These are phyloP conservation scores for Gasteruption jaculator DNA, from an alignment of 2,888 invertebrate species.

Conservation along the genomic window DNA sequence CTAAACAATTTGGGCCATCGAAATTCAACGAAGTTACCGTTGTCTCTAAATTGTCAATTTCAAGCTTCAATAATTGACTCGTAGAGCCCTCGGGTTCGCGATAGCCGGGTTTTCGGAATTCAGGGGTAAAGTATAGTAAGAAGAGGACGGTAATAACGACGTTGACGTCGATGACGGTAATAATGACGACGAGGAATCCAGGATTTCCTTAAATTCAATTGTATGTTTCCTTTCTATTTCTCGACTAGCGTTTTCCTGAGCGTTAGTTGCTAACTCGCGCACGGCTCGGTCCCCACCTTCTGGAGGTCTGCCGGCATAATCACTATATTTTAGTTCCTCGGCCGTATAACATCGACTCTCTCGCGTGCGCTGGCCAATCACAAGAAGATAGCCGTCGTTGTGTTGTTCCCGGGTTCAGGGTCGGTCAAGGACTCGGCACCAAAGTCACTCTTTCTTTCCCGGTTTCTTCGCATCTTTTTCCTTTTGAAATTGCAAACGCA, in stretches of 20 bases:
- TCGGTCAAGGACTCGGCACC: conserved; percentile 51
- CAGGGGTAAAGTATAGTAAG: no score
- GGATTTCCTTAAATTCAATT: conserved; percentile 10
- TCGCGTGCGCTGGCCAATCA: conserved; percentile 32
- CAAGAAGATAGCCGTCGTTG: conserved; percentile 29
- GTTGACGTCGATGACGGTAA: no score
- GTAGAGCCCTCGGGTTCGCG: no score
- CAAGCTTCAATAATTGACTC: no score
- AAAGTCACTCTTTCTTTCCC: no score
- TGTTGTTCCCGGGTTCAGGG: conserved; percentile 47
- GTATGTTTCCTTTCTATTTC: conserved; percentile 17
- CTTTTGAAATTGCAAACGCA: no score
- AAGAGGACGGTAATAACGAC: no score
- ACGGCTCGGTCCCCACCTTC: conserved; percentile 13
- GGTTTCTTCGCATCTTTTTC: no score
- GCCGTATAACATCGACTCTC: conserved; percentile 34
- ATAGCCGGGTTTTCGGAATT: no score
- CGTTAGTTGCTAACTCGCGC: conserved; percentile 13
- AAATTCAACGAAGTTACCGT: no score
- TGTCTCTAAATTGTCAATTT: no score
- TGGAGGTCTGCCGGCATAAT: conserved; percentile 26
- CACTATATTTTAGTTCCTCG: conserved; percentile 40
- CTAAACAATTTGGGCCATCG: no score
- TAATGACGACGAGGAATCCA: background rate
- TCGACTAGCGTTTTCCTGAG: conserved; percentile 12